Conservation (phyloP, 1,140 invertebrate species). For the Lethrus apterus region DNA sequence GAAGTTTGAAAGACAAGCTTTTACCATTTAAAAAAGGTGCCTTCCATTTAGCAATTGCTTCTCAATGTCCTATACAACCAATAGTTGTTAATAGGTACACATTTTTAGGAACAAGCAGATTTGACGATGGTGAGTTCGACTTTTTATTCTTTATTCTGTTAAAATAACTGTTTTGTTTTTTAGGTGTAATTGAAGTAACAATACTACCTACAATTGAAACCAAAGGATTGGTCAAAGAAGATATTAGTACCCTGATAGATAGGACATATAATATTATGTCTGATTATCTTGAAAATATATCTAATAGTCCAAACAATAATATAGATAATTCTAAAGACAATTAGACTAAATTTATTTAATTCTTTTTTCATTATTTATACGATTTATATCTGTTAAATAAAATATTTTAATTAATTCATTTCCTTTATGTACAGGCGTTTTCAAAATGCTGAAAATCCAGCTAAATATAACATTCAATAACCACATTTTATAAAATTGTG, state of each 20-base stretch:
- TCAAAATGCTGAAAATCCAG: too few relatives aligned
- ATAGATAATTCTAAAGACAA: constrained; percentile 18
- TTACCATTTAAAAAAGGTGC: constrained; percentile 88
- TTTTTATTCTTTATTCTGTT: constrained; percentile 13
- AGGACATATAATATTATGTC: constrained; percentile 59
- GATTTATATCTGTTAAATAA: constrained; percentile 14
- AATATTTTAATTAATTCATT: too few relatives aligned
- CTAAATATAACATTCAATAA: too few relatives aligned
- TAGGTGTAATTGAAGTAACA: constrained; percentile 58
- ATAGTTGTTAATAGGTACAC: constrained; percentile 84
- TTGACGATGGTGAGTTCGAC: constrained; percentile 57
- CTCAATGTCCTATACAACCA: constrained; percentile 78
- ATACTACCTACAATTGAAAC: constrained; percentile 66
- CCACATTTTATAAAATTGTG: too few relatives aligned
- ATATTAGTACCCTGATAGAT: constrained; percentile 59
- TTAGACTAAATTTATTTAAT: constrained; percentile 20
- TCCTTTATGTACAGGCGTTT: too few relatives aligned
- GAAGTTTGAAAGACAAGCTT: constrained; percentile 57
- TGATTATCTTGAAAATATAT: constrained; percentile 22
- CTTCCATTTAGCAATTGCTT: constrained; percentile 82
- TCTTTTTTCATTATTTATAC: constrained; percentile 8
- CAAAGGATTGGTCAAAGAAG: constrained; percentile 51
- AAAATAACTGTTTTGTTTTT: constrained; percentile 15
- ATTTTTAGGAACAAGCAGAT: constrained; percentile 70
- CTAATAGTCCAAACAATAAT: constrained; percentile 19